Conservation (phyloP, 2,113 vertebrate species). For the Polypterus bichir region DNA sequence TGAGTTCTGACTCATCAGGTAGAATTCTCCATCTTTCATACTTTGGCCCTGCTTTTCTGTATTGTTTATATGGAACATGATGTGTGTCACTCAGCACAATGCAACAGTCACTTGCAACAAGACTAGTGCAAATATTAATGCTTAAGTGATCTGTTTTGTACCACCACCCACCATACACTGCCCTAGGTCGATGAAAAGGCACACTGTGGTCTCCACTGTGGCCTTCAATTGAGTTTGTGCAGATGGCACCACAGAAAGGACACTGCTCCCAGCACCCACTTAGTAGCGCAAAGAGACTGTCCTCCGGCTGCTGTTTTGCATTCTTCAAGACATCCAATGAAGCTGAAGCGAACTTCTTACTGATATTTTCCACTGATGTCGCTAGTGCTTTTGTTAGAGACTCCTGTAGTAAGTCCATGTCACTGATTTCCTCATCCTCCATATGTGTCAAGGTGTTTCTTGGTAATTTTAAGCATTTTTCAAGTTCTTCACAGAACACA, state of each 20-base stretch:
- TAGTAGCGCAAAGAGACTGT: neutral
- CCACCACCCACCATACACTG: too few species aligned
- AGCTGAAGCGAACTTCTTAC: neutral
- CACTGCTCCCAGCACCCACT: constrained; percentile 1
- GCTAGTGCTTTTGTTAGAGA: neutral
- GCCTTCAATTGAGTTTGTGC: neutral
- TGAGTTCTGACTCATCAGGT: constrained; percentile 3
- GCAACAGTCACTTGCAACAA: constrained; percentile 8
- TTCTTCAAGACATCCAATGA: neutral
- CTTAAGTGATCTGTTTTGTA: too few species aligned
- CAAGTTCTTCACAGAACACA: too few species aligned
- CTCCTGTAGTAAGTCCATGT: neutral
- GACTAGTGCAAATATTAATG: too few species aligned
- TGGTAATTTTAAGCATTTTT: too few species aligned
- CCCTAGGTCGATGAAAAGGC: neutral
- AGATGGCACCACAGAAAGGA: neutral
- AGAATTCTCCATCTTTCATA: constrained; percentile 13
- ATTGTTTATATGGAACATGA: neutral
- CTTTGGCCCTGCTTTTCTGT: constrained; percentile 11
- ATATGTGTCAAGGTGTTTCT: neutral
- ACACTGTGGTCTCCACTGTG: neutral
- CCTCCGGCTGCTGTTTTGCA: neutral
- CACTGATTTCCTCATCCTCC: neutral
- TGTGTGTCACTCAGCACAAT: neutral
- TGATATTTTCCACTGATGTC: neutral